Conservation (phyloP, 2,113 vertebrate species). For the Prinia subflava region DNA sequence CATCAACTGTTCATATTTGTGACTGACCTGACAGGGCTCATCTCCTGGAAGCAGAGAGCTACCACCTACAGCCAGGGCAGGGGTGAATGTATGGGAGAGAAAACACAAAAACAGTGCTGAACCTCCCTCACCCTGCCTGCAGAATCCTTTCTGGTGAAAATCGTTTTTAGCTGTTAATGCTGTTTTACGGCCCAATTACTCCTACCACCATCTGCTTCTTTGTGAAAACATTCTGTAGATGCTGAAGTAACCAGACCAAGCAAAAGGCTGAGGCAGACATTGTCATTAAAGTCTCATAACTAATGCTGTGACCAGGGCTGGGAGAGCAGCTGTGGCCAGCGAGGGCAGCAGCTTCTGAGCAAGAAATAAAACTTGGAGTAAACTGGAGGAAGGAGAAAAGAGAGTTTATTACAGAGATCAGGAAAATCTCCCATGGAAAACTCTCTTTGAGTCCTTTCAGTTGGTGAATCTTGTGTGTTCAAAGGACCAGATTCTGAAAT, state of each 20-base stretch:
- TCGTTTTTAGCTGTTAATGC: constrained; percentile 21
- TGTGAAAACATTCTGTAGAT: constrained; percentile 69
- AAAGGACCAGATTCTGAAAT: background rate
- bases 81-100: constrained; percentile 22
- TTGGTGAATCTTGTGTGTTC: background rate
- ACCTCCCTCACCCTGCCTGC: background rate
- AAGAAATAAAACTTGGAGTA: background rate
- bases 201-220: constrained; percentile 63
- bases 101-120: constrained; percentile 26
- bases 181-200: constrained; percentile 57
- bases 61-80: constrained; percentile 48
- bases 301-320: constrained; percentile 4
- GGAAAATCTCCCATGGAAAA: background rate
- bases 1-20: constrained; percentile 61
- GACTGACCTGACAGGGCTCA: constrained; percentile 60
- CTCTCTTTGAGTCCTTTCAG: background rate
- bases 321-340: constrained; percentile 6
- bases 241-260: constrained; percentile 54
- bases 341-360: background rate
- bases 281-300: constrained; percentile 3
- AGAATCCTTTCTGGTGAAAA: constrained; percentile 52
- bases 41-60: constrained; percentile 27
- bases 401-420: background rate
- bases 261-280: constrained; percentile 40
- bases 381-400: background rate